Conservation (phyloP, 2,797 vertebrate species). For the Psittacula derbiana region DNA sequence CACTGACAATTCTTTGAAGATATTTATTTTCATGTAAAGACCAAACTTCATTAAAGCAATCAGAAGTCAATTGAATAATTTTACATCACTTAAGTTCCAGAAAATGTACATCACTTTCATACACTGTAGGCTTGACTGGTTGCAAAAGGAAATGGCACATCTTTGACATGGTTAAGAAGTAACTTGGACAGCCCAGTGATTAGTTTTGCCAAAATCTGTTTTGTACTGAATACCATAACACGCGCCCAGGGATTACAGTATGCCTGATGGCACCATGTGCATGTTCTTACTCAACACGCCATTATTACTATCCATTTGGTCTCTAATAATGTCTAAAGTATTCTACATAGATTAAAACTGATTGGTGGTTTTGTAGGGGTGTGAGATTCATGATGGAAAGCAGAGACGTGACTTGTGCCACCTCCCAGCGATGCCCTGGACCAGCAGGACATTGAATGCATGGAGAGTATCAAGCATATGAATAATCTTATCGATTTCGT, state of each 20-base stretch:
- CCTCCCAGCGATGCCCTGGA: background rate
- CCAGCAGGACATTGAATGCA: slow-evolving; percentile 39
- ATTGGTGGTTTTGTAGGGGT: background rate
- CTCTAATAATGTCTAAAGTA: slow-evolving; percentile 22
- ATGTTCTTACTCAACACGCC: slow-evolving; percentile 2
- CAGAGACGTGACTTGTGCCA: background rate
- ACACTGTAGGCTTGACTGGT: slow-evolving; percentile 72
- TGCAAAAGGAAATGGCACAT: slow-evolving; percentile 79
- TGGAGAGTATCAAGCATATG: background rate
- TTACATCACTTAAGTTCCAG: slow-evolving; percentile 82
- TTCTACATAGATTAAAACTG: background rate
- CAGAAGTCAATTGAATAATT: slow-evolving; percentile 86
- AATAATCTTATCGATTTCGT: background rate
- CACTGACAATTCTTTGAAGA: slow-evolving; percentile 82
- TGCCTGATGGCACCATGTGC: background rate
- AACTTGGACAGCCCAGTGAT: slow-evolving; percentile 46
- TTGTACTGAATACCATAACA: slow-evolving; percentile 43
- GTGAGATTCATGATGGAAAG: slow-evolving; percentile 15
- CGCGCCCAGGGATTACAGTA: slow-evolving; percentile 25
- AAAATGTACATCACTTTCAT: slow-evolving; percentile 85
- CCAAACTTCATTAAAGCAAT: slow-evolving; percentile 89
- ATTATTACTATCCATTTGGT: slow-evolving; percentile 12
- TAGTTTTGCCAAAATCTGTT: slow-evolving; percentile 43
- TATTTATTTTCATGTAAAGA: slow-evolving; percentile 87
- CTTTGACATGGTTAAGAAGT: slow-evolving; percentile 71